Base-by-base conservation (phyloP, 2,797 vertebrate species). In the Trematomus bernacchii region DNA sequence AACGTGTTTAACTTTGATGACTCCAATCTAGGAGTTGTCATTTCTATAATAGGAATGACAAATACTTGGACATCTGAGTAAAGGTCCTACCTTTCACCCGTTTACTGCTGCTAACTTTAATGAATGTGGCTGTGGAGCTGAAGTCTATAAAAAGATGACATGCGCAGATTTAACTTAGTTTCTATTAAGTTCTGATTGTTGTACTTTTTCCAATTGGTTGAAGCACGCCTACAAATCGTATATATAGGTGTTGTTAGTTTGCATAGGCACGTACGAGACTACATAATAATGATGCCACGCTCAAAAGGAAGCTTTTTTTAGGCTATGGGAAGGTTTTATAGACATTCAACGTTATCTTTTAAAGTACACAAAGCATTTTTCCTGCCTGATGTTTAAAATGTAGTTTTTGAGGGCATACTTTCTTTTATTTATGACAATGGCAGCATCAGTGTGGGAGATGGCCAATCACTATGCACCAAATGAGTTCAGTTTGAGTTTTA, bases 401-500 rank as follows among this genome's bases (percentile, higher is more conserved):
- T n/a, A 9, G 11, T 33, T 44, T 21, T 48, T 64, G 44, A 66
- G 19, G 71, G 66, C 52, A n/a, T 12, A 37, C 33, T 37, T 9
- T 37, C 14, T 15, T 73, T 43, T 55, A 60, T 43, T 52, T 37
- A 37, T 18, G n/a, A 53, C 47, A 64, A 3, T 33, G 7, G 19
- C 33, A 48, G 59, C 23, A 8, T 48, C 46, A 44, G 23, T 13
- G 5, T 14, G 10, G 7, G 16, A 48, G 30, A 4, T 48, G 44
- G 65, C 16, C 18, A 65, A 23, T 65, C 52, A 75, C 6, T 69
- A 40, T 5, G 27, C 8, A 44, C 33, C 11, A 6, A 18, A 42
- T 37, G 16, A 71, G 16, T 68, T 67, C 1, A 40, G n/a, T 48
- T 21, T 57, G 52, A 64, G 46, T 44, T 70, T 63, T 23, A 63